Evolutionary conservation across 2,888 invertebrate species (phyloP).

Genomic region (Carabus problematicus): DNA sequence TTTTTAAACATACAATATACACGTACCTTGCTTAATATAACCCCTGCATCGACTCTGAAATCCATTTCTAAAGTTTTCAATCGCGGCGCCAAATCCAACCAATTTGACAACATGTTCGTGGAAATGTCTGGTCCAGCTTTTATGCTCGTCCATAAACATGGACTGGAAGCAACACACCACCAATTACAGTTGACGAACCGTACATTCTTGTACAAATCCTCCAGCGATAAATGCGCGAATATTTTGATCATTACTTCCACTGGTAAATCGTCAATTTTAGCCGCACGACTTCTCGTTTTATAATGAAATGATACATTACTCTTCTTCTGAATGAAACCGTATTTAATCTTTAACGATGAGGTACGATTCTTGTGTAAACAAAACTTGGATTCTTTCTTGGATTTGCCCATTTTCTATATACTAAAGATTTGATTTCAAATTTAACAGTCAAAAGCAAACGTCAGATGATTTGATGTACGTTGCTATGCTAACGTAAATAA

Average conservation of each 20-base stretch:
- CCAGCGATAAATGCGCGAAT: conserved; percentile 18
- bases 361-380: neutral
- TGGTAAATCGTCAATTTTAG: conserved; percentile 24
- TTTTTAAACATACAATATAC: neutral
- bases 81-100: conserved; percentile 24
- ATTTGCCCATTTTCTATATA: conserved; percentile 8
- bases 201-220: conserved; percentile 20
- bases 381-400: neutral
- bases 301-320: neutral
- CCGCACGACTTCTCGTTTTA: conserved; percentile 2
- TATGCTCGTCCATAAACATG: conserved; percentile 31
- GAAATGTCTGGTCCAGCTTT: conserved; percentile 22
- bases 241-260: conserved; percentile 8
- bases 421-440: conserved; percentile 9
- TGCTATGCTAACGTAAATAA: no score
- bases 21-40: conserved; percentile 30
- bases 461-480: no score
- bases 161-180: conserved; percentile 8
- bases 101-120: conserved; percentile 4
- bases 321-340: neutral
- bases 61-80: conserved; percentile 17
- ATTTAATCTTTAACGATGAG: neutral
- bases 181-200: conserved; percentile 21
- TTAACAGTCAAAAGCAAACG: no score
- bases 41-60: conserved; percentile 18